Conservation (phyloP, 2,113 vertebrate genomes). For the Lagopus leucura region DNA sequence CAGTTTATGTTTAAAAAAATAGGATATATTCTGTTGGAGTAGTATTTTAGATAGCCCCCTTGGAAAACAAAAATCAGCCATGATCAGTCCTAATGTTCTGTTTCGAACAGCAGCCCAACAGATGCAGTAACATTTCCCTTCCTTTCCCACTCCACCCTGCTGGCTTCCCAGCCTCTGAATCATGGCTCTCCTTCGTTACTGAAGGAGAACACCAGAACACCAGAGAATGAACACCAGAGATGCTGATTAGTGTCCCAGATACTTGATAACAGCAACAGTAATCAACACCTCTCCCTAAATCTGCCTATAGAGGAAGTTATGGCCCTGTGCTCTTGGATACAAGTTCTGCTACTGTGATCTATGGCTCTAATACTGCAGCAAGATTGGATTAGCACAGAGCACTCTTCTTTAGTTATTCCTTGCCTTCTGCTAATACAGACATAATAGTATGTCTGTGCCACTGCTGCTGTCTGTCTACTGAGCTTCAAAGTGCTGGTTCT, state of each 20-base stretch:
- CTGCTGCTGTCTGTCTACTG: background rate
- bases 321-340: background rate
- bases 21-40: background rate
- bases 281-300: constrained; percentile 18
- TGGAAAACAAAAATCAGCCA: constrained; percentile 23
- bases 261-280: background rate
- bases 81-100: background rate
- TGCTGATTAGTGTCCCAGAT: background rate
- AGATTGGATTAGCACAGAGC: background rate
- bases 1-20: constrained; percentile 43
- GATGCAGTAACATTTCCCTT: background rate
- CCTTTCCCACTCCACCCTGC: background rate
- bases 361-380: background rate
- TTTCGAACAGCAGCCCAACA: constrained; percentile 10
- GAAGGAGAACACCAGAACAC: background rate
- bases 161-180: background rate
- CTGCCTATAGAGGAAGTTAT: background rate
- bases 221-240: background rate
- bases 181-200: background rate
- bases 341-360: background rate
- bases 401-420: background rate
- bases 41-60: background rate
- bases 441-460: background rate
- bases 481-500: background rate
- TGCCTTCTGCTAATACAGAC: background rate